These are phyloP conservation scores for Nettapus auritus DNA, from an alignment of 2,113 vertebrate species.

Conservation along the genomic window DNA sequence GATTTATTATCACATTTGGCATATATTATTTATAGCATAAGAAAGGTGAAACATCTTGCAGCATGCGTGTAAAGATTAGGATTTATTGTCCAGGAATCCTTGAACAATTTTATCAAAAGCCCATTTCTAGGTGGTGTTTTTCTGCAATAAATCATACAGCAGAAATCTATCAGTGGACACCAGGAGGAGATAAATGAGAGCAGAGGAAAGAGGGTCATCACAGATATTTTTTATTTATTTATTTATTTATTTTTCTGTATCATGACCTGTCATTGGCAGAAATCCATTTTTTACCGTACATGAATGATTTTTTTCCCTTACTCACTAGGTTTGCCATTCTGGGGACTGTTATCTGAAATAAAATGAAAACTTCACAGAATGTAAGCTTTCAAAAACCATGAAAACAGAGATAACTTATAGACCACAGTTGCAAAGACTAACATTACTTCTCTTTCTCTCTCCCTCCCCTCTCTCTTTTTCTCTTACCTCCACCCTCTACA, in stretches of 20 bases:
- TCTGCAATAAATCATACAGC: constrained; percentile 96
- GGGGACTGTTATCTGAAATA: constrained; percentile 78
- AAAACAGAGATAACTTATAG: constrained; percentile 61
- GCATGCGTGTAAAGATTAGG: constrained; percentile 96
- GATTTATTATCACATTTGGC: constrained; percentile 93
- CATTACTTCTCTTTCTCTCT: not conserved
- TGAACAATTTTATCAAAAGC: constrained; percentile 99
- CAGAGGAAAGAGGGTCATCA: constrained; percentile 96
- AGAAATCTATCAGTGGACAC: constrained; percentile 98
- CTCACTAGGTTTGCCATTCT: constrained; percentile 86
- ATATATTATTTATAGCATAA: constrained; percentile 93
- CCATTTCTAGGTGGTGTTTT: constrained; percentile 99
- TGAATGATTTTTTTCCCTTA: constrained; percentile 90
- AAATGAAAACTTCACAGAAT: constrained; percentile 75
- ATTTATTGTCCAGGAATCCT: constrained; percentile 99
- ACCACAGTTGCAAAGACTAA: not conserved
- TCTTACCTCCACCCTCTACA: not conserved
- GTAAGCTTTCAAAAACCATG: constrained; percentile 75
- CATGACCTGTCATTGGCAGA: constrained; percentile 88
- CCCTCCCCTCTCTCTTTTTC: not conserved
- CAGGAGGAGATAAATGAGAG: constrained; percentile 97
- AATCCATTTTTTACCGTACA: constrained; percentile 89
- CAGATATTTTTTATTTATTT: constrained; percentile 91
- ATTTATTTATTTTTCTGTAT: constrained; percentile 92
- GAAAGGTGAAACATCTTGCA: constrained; percentile 96